phyloP scores from a whole-genome alignment of 1,140 invertebrate genomes.

The Metaphire vulgaris region DNA sequence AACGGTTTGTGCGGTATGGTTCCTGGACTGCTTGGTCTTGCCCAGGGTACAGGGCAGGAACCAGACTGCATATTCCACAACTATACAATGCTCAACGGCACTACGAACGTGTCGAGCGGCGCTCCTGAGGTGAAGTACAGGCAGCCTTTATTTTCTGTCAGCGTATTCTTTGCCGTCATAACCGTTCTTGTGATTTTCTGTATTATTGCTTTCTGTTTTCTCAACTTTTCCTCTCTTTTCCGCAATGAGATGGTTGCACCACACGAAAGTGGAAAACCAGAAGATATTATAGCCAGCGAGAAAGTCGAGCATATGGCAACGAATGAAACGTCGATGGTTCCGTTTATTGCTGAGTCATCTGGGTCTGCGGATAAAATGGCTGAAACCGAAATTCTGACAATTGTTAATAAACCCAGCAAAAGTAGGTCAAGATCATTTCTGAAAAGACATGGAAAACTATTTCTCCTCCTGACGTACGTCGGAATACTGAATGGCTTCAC shows the following conservation, averaged over 20 bases:
- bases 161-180: neutral
- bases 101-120: neutral
- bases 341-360: no score
- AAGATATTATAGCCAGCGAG: no score
- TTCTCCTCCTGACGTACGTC: neutral
- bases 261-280: no score
- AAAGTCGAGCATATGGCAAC: no score
- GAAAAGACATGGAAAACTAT: neutral
- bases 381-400: no score
- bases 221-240: neutral
- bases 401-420: no score
- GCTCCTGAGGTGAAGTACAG: neutral
- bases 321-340: no score
- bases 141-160: constrained; percentile 19
- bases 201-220: neutral
- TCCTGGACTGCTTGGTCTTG: constrained; percentile 73
- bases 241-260: neutral
- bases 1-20: constrained; percentile 81
- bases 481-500: constrained; percentile 8
- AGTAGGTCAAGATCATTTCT: no score
- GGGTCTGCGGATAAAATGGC: no score
- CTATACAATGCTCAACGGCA: neutral
- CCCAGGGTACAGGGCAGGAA: constrained; percentile 67
- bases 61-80: constrained; percentile 45
- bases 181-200: neutral